Base-by-base conservation (phyloP, 1,140 invertebrate genomes). In the Adoxophyes honmai region DNA sequence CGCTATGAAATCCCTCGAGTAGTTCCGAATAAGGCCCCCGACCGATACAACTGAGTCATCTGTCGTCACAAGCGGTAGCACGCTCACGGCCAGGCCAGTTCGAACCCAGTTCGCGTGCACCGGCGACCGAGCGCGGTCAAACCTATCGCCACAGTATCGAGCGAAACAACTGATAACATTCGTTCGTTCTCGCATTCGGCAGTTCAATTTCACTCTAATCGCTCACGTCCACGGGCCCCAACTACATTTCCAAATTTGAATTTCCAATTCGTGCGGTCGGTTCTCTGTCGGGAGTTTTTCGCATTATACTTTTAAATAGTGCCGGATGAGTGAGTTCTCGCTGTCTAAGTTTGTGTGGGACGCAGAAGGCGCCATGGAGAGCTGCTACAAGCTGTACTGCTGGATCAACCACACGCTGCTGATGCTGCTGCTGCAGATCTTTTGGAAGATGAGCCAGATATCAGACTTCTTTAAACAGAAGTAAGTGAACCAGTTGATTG, bases 401-500 rank as follows among this genome's bases (percentile, higher is more conserved):
- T 86, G 81, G 85, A 76, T 88, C 62, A 86, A 85, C 68, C 73
- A 86, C 58, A 84, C 81, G 33, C 39, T 88, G 63, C 60, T 88
- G 61, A 88, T 86, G 83, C 68, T 86, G 61, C 60, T 86, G 35
- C 73, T 86, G 53, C 81, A 88, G 66, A 84, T 86, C 64, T 79
- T 88, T 61, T 88, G 85, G 85, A 88, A 88, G 72, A 75, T 86
- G 66, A 86, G 78, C 66, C 85, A 88, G 68, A 81, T 88, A 64
- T 81, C 85, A 53, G 81, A 88, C 64, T 88, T 74, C 62, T 86
- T 88, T 48, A 82, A 75, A 57, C 77, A 74, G 63, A 86, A 82
- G 85, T 88, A 57, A 88, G 85, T 80, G 6, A 28, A 28, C 6
- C 21, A 6, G 2, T 28, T 28, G 2, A 28, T 6, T 28, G 6